Conservation (phyloP, 2,797 vertebrate species). For the Dendrocincla tyrannina region DNA sequence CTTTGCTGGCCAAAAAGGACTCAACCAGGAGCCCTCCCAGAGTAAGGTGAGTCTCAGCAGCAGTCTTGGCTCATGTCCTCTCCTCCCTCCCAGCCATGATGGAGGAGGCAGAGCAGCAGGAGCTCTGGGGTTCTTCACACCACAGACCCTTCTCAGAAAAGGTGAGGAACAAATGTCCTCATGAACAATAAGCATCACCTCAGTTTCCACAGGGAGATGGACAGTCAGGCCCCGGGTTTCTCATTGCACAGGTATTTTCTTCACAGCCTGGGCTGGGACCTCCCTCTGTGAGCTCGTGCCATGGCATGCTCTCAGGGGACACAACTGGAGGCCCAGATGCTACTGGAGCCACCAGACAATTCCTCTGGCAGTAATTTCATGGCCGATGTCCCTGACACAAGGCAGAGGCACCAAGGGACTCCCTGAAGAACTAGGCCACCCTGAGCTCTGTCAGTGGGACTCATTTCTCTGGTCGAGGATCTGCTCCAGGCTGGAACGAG, state of each 20-base stretch:
- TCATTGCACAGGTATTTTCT: background rate
- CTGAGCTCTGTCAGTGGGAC: background rate
- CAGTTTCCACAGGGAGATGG: background rate
- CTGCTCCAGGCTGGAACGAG: background rate
- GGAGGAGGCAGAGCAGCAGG: background rate
- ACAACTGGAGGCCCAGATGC: background rate
- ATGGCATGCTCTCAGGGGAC: background rate
- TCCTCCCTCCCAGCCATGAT: no score
- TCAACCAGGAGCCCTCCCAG: background rate
- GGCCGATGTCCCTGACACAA: background rate
- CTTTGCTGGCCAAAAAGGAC: background rate
- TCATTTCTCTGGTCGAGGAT: rapidly evolving
- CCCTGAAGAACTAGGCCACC: rapidly evolving
- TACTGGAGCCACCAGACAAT: background rate
- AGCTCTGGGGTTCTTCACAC: background rate
- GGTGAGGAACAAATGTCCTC: background rate
- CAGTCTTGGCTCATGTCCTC: no score
- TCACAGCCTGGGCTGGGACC: background rate
- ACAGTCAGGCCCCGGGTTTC: background rate
- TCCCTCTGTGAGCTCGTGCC: background rate
- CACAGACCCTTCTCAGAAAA: background rate
- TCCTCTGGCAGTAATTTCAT: background rate
- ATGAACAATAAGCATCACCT: background rate
- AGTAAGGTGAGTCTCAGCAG: background rate
- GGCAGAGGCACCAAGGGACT: background rate